Evolutionary conservation across 2,797 vertebrate genomes (phyloP), one percentile per base, ranked within the genome.

Genomic region (Vipera ursinii): DNA sequence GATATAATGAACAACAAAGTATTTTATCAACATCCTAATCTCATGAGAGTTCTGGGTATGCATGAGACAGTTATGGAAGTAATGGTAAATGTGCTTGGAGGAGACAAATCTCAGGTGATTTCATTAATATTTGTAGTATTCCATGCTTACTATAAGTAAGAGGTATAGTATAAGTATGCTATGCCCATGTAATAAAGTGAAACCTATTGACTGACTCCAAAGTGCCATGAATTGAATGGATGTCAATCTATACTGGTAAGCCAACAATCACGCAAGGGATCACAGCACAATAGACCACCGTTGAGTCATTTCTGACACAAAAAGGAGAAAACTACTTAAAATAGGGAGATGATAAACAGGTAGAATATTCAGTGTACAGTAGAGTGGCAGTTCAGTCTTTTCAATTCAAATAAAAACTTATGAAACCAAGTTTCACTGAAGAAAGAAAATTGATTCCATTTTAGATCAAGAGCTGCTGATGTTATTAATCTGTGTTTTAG

Each of bases 1-100:
- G 98, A 99, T 96, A 99, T 99, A 96, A 99, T 99, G 99, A 99
- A 99, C 98, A 99, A 99, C 96, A 99, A 99, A 94, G 99, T 99
- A 15, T 99, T 99, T 97, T 99, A 99, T 97, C 99, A 99, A 96
- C 99, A 99, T 95, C 99, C 99, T 61, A 99, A 99, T 96, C 97
- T 99, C 88, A 99, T 99, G 99, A 98, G 99, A 94, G 99, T 99
- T 93, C 98, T 99, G 61, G 99, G 99, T 91, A 99, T 99, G 99
- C 99, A 99, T 13, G 99, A 99, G 97, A 99, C 99, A 0, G 99
- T 99, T 94, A 99, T 99, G 99, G 99, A 99, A 95, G 99, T 99
- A 96, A 99, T 99, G 99, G 99, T 99, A 95, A 99, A 99, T 51
- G 99, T 99, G 1, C 97, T 99, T 56, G 99, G 99, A 92, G 98